A percentile compares a stretch with the other conserved stretches of the same genome.
These are phyloP conservation scores for Apamea crenata DNA, from an alignment of 2,888 invertebrate species.

Conservation along the genomic window DNA sequence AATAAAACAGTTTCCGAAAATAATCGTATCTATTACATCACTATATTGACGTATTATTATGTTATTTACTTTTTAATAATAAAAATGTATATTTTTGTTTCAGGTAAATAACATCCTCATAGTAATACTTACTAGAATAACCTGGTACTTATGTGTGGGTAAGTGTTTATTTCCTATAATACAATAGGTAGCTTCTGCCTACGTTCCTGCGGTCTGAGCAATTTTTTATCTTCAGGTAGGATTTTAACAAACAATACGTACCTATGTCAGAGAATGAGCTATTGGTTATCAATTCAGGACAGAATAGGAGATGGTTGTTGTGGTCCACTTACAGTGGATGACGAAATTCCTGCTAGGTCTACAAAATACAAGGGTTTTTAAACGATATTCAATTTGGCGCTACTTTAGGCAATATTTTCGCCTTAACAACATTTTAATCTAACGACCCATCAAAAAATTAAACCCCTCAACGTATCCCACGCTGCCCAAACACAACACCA, in stretches of 20 bases:
- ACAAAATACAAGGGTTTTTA: background rate
- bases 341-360: background rate
- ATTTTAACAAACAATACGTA: constrained; percentile 2
- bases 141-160: constrained; percentile 1
- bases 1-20: background rate
- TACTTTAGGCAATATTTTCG: background rate
- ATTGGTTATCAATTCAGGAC: background rate
- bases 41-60: too few relatives aligned
- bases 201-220: background rate
- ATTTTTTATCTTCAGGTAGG: background rate
- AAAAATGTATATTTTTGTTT: constrained; percentile 29
- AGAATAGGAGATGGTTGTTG: background rate
- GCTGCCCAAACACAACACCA: constrained; percentile 62
- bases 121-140: background rate
- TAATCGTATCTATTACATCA: background rate
- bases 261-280: background rate
- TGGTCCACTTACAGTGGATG: too few relatives aligned
- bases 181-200: background rate
- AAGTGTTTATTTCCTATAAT: constrained; percentile 11
- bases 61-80: background rate
- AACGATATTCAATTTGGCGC: too few relatives aligned
- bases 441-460: constrained; percentile 35
- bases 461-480: constrained; percentile 48
- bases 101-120: constrained; percentile 49
- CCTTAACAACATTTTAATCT: background rate